Evolutionary conservation across 2,888 invertebrate species (phyloP).

Genomic region (Hypomecis atomaria): DNA sequence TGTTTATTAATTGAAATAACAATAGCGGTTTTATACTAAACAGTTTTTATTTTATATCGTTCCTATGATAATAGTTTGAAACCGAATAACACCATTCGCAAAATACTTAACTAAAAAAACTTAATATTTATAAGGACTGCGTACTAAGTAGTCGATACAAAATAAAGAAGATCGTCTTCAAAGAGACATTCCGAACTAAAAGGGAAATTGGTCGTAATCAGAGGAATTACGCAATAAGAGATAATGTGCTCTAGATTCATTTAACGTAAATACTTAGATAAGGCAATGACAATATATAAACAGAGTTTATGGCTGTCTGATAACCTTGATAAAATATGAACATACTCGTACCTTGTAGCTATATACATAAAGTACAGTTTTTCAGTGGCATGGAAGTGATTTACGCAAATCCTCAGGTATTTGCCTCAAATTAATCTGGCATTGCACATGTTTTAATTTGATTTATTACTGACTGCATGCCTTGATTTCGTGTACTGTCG

Average conservation of each 20-base stretch:
- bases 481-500: no score
- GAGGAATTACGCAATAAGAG: constrained; percentile 49
- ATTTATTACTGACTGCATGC: no score
- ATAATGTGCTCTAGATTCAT: constrained; percentile 57
- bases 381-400: no score
- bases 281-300: constrained; percentile 38
- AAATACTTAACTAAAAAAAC: background rate
- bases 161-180: constrained; percentile 25
- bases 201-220: constrained; percentile 46
- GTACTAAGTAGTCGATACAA: constrained; percentile 15
- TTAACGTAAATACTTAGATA: constrained; percentile 42
- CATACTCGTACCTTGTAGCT: no score
- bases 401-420: no score
- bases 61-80: background rate
- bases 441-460: no score
- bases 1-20: constrained; percentile 16
- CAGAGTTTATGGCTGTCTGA: constrained; percentile 37
- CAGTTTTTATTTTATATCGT: constrained; percentile 3
- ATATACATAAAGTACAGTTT: no score
- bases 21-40: constrained; percentile 17
- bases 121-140: background rate
- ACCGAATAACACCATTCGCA: no score
- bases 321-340: constrained; percentile 32
- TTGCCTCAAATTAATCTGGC: no score
- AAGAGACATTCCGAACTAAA: constrained; percentile 40